Base-by-base conservation (phyloP, 2,888 invertebrate species). In the Thereva unica region DNA sequence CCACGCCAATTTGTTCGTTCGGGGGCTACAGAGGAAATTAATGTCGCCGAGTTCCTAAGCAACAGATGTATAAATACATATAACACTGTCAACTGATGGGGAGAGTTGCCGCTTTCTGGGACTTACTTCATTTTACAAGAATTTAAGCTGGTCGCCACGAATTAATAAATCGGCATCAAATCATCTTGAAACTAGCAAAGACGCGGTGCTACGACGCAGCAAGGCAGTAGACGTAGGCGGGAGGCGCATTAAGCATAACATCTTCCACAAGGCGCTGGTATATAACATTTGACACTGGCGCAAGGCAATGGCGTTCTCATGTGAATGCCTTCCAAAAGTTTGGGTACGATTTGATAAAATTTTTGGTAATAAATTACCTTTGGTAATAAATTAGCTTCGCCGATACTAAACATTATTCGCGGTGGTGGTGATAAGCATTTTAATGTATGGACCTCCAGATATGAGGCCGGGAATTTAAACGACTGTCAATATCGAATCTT, bases 161-260 rank as follows among this genome's bases (percentile, higher is more conserved):
- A 59, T 59, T 59, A 59, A 59, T 59, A 59, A 59, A 59, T 59
- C 49, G 47, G 59, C 59, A 59, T 59, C 59, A 49, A 59, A 59
- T 59, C 59, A 59, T 59, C 59, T 59, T 47, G 10, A 47, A 59
- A 47, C 59, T 47, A 49, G 59, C 49, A 59, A 38, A 47, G 10
- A 35, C 12, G 23, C 8, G 6, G 23, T 2, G 23, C 23, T 23
- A 23, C 23, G 23, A 23, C 23, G 23, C 23, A 23, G 2, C 23
- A 23, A 23, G 23, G 2, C 23, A 23, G 23, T 23, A 23, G 23
- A 23, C 38, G 59, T 59, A 49, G 59, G 59, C 59, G 59, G 59
- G 12, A 37, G 59, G 34, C 45, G 10, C 47, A 10, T 47, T 10
- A 47, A 59, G 38, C 45, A 49, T 38, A 47, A 59, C 59, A 59